Evolutionary conservation across 1,140 invertebrate genomes (phyloP), one percentile per base, ranked within the genome.

Genomic region (Listronotus bonariensis): DNA sequence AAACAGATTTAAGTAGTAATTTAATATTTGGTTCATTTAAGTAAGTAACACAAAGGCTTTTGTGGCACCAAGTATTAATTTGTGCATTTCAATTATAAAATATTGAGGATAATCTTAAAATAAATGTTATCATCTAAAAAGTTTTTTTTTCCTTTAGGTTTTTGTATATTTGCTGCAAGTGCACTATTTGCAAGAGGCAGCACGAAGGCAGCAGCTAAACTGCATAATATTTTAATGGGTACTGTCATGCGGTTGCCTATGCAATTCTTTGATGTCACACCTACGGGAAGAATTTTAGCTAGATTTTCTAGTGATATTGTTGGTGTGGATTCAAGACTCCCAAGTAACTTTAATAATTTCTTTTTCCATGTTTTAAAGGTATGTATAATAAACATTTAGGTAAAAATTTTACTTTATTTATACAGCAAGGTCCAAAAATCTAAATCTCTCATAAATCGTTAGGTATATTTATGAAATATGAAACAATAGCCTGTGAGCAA

Each of bases 191-290:
- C 70, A 3, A 68, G 57, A 40, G 86, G 86, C 74, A 80, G 83
- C 38, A 68, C 89, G 60, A 77, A 80, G 65, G 87, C 87, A 61
- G 83, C 85, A 59, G 67, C 72, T 56, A 60, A 65, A 69, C 76
- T 90, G 62, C 88, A 89, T 76, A 67, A 76, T 14, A 62, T 56
- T 92, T 40, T 90, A 52, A 82, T 92, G 46, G 72, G 74, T 49
- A 82, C 81, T 71, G 76, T 89, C 70, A 72, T 92, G 72, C 80
- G 76, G 59, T 83, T 82, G 67, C 86, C 89, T 14, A 85, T 88
- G 79, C 78, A 76, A 40, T 92, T 92, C 82, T 92, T 92, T 78
- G 89, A 91, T 79, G 82, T 79, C 40, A 90, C 87, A 68, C 89
- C 90, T 6, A 77, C 79, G 60, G 90, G 89, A 68, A 82, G 89